Evolutionary conservation across 1,140 invertebrate species (phyloP), one percentile per base, ranked within the genome.

Genomic region (Aradophagus sp.): DNA sequence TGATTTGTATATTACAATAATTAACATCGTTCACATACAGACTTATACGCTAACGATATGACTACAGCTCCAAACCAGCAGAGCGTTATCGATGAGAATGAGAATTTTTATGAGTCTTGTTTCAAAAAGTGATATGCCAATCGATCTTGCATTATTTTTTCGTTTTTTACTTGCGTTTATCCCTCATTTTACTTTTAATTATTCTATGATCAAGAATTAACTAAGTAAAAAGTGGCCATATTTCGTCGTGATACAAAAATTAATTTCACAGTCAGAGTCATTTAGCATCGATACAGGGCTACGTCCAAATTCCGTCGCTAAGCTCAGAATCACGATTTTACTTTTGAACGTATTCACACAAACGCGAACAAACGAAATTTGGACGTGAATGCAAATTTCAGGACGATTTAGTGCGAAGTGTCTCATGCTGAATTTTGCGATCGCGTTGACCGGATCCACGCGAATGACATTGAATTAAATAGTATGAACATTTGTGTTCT

Each of bases 31-130:
- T 70, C 78, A 84, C 80, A 82, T 82, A 83, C 80, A 81, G 79
- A 77, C 80, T 84, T 83, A 83, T 73, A 77, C 78, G 77, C 82
- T 83, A 84, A 84, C 80, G 82, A 84, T 83, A 84, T 84, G 82
- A 84, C 78, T 82, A 84, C 77, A 76, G 82, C 81, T 83, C 82
- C 79, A 84, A 82, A 82, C 82, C 82, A 84, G 82, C 82, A 84
- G 82, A 82, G 82, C 82, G 58, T 82, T 79, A 81, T 82, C 69
- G 74, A 83, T 83, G 81, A 82, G 74, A 77, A 82, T 77, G 79
- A 83, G 75, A 81, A 78, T 77, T 82, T 76, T 68, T 48, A 74
- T 72, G 53, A 75, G 62, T 77, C 56, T 65, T 44, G 52, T 73
- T 69, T 73, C 56, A 73, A 78, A n/a, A 76, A 75, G 70, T 80